These are phyloP conservation scores for Plectus sambesii DNA, from an alignment of 1,140 invertebrate species.

Conservation along the genomic window DNA sequence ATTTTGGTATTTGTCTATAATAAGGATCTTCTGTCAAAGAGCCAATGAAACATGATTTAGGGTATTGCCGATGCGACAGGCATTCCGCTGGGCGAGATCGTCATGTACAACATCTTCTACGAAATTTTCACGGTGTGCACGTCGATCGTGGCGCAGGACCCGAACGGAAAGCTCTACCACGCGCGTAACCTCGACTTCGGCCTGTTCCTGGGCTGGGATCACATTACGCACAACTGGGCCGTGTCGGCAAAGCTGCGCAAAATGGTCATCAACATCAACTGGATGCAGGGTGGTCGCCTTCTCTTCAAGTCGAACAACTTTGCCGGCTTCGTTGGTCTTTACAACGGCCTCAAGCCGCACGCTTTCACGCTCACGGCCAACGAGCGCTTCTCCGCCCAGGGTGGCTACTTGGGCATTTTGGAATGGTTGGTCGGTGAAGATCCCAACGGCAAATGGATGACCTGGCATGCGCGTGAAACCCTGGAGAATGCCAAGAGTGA, in stretches of 20 bases:
- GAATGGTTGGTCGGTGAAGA: conserved; percentile 51
- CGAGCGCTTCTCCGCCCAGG: conserved; percentile 53
- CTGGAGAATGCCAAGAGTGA: conserved; percentile 22
- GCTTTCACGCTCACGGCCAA: conserved; percentile 52
- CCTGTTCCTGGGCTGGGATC: conserved; percentile 52
- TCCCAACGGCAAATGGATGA: conserved; percentile 51
- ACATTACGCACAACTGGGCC: conserved; percentile 48
- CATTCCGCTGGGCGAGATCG: conserved; percentile 49
- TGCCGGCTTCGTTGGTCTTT: conserved; percentile 54
- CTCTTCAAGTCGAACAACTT: conserved; percentile 53
- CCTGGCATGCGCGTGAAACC: conserved; percentile 51
- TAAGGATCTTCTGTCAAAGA: no score
- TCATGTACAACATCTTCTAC: conserved; percentile 56
- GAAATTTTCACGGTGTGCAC: conserved; percentile 56
- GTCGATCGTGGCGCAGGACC: conserved; percentile 52
- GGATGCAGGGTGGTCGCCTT: conserved; percentile 45
- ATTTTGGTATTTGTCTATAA: no score
- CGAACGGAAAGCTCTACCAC: conserved; percentile 48
- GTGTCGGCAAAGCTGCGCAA: conserved; percentile 51
- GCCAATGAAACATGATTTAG: no score
- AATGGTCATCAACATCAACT: conserved; percentile 52
- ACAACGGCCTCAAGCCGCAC: conserved; percentile 52
- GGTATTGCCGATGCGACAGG: conserved; percentile 31
- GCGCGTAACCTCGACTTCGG: conserved; percentile 57
- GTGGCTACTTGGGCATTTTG: conserved; percentile 51